Evolutionary conservation across 1,140 invertebrate genomes (phyloP).

Genomic region (Dendroctonus valens): DNA sequence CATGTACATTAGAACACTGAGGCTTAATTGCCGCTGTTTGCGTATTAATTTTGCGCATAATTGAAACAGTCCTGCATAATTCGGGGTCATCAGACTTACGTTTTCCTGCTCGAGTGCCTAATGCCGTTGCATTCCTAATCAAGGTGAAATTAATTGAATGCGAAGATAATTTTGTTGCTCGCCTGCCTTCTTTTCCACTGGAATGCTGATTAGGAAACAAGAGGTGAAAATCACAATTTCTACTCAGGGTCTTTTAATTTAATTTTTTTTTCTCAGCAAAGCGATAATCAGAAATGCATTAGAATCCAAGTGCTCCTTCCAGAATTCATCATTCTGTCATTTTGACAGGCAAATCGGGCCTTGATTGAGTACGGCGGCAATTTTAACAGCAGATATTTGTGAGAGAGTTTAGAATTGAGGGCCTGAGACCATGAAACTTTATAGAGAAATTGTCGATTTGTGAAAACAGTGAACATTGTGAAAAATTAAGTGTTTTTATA

Average conservation of each 20-base stretch:
- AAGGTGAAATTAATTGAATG: too few relatives aligned
- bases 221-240: too few relatives aligned
- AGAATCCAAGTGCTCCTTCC: not conserved
- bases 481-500: too few relatives aligned
- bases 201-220: too few relatives aligned
- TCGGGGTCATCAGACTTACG: conserved; percentile 3
- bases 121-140: too few relatives aligned
- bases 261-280: too few relatives aligned
- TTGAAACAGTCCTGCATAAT: not conserved
- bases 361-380: conserved; percentile 5
- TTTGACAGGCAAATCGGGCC: conserved; percentile 1
- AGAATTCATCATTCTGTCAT: conserved; percentile 1
- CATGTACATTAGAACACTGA: too few relatives aligned
- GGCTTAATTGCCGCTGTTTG: conserved; percentile 3
- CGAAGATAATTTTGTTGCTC: too few relatives aligned
- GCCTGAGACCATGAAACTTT: not conserved
- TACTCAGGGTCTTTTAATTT: too few relatives aligned
- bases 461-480: too few relatives aligned
- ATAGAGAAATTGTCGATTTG: not conserved
- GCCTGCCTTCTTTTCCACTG: too few relatives aligned
- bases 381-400: conserved; percentile 4
- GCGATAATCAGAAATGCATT: too few relatives aligned
- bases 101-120: not conserved
- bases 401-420: not conserved
- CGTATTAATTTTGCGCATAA: conserved; percentile 4